Conservation (phyloP, 1,140 invertebrate species). For the Eciton burchellii region DNA sequence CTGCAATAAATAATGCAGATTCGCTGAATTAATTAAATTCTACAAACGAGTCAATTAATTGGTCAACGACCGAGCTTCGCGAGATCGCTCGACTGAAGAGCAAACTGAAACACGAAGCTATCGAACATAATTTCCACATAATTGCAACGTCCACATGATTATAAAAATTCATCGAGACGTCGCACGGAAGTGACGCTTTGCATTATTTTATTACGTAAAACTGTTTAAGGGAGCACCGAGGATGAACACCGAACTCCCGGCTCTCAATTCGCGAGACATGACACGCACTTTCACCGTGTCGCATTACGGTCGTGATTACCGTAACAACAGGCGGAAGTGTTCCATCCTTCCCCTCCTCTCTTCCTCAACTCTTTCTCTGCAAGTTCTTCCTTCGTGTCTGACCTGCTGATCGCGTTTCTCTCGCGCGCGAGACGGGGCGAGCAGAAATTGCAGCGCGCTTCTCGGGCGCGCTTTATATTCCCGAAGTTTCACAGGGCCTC, state of each 20-base stretch:
- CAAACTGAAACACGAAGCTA: not conserved
- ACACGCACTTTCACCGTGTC: slow-evolving; percentile 11
- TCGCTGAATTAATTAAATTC: no score
- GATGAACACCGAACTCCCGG: not conserved
- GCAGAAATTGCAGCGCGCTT: slow-evolving; percentile 55
- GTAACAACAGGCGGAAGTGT: slow-evolving; percentile 11
- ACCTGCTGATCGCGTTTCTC: slow-evolving; percentile 16
- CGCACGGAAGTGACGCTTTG: no score
- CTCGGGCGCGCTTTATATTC: slow-evolving; percentile 51
- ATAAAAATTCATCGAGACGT: not conserved
- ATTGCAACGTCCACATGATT: not conserved
- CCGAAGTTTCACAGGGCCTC: slow-evolving; percentile 54
- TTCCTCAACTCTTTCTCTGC: no score
- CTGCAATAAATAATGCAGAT: no score
- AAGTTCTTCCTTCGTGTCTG: slow-evolving; percentile 11
- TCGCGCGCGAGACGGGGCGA: slow-evolving; percentile 8
- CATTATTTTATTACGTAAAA: not conserved
- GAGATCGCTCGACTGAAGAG: no score
- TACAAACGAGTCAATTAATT: no score
- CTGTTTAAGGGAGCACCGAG: not conserved
- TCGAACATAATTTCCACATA: not conserved
- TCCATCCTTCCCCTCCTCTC: not conserved
- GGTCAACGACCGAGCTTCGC: no score
- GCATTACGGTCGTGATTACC: slow-evolving; percentile 29
- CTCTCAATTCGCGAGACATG: not conserved